A percentile compares a stretch with the other conserved stretches of the same genome.
phyloP scores from a whole-genome alignment of 23 tunicate genomes.

The Trididemnum nubilum region DNA sequence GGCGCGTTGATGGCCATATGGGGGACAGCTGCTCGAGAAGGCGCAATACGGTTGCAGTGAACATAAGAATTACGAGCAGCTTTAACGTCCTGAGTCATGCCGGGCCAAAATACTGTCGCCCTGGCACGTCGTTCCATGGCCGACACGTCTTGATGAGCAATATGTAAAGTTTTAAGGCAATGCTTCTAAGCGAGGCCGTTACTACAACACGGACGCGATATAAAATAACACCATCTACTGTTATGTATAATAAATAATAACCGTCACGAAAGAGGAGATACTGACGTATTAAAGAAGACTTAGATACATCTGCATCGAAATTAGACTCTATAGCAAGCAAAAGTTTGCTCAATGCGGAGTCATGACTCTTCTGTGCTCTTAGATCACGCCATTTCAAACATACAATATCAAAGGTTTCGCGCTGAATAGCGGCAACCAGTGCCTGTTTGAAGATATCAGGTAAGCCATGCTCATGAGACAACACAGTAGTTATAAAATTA shows the following conservation, averaged over 20 bases:
- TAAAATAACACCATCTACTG: background rate
- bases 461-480: too few species aligned
- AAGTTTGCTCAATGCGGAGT: too few species aligned
- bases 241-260: too few species aligned
- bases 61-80: background rate
- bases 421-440: too few species aligned
- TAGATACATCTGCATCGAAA: too few species aligned
- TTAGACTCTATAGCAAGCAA: too few species aligned
- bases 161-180: background rate
- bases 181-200: background rate
- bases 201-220: background rate
- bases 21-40: background rate
- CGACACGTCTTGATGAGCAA: background rate
- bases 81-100: slow-evolving; percentile 1
- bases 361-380: too few species aligned
- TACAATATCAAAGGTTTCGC: too few species aligned
- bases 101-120: background rate
- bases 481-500: too few species aligned
- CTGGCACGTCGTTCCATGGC: background rate
- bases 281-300: background rate
- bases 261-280: background rate
- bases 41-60: background rate
- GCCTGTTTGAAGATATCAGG: too few species aligned
- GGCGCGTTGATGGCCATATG: background rate
- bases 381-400: too few species aligned